Percentiles rank a stretch among this genome's conserved stretches.
Conservation (phyloP, 1,140 invertebrate genomes). For the Bombus impatiens region DNA sequence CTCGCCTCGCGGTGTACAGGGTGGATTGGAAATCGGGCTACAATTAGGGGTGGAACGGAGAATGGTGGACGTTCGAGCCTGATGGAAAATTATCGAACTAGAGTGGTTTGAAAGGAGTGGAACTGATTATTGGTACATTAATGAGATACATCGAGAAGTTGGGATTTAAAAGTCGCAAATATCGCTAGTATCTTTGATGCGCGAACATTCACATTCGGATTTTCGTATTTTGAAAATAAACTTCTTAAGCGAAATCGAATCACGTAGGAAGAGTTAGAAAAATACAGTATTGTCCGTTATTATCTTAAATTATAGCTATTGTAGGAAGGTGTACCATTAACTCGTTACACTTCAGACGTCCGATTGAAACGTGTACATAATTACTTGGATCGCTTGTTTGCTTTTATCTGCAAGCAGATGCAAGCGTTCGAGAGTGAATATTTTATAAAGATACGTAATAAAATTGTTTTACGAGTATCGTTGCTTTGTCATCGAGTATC, state of each 20-base stretch:
- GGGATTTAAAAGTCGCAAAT: neutral
- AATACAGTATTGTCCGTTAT: neutral
- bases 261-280: neutral
- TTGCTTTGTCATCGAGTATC: neutral
- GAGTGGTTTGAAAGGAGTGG: neutral
- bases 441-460: neutral
- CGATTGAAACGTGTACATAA: neutral
- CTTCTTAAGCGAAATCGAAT: neutral
- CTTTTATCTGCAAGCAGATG: no score
- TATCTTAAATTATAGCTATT: slow-evolving; percentile 7
- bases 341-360: neutral
- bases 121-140: neutral
- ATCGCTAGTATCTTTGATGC: no score
- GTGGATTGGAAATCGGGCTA: neutral
- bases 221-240: neutral
- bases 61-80: neutral
- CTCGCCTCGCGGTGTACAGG: neutral
- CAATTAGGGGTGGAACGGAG: neutral
- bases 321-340: slow-evolving; percentile 13
- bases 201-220: no score
- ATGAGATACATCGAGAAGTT: neutral
- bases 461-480: neutral
- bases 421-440: neutral
- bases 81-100: neutral
- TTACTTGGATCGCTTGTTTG: neutral